phyloP scores from a whole-genome alignment of 2,888 invertebrate genomes.

The Panopea generosa region DNA sequence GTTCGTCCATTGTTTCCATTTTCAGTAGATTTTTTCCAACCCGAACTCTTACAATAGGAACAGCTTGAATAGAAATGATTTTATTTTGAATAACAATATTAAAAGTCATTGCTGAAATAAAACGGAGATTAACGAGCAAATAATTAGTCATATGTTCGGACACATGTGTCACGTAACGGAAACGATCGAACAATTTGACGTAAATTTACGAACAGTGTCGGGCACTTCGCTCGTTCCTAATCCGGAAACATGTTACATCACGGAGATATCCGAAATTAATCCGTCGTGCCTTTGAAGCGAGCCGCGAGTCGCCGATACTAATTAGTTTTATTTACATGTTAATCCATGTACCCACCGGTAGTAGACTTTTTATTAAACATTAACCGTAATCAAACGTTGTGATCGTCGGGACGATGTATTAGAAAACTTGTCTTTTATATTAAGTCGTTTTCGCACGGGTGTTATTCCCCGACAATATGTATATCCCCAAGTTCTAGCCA shows the following conservation, averaged over 20 bases:
- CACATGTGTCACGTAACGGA: slow-evolving; percentile 20
- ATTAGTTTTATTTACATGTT: slow-evolving; percentile 53
- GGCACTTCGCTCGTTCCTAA: slow-evolving; percentile 28
- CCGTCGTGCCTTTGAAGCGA: slow-evolving; percentile 40
- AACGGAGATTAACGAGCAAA: too few species aligned
- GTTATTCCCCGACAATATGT: neutral
- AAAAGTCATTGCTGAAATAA: too few species aligned
- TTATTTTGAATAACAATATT: too few species aligned
- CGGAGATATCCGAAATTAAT: slow-evolving; percentile 60
- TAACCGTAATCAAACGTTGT: neutral
- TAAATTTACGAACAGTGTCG: slow-evolving; percentile 16
- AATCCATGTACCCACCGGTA: slow-evolving; percentile 48
- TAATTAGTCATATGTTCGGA: neutral
- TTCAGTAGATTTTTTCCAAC: neutral
- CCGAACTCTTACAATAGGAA: too few species aligned
- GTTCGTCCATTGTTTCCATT: slow-evolving; percentile 33
- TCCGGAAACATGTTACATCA: slow-evolving; percentile 62
- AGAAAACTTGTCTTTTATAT: neutral
- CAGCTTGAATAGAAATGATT: too few species aligned
- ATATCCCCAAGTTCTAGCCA: neutral
- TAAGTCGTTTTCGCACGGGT: neutral
- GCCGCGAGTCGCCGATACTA: slow-evolving; percentile 57
- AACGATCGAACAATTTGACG: slow-evolving; percentile 25
- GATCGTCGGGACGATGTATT: slow-evolving; percentile 1
- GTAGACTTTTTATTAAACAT: slow-evolving; percentile 9